Conservation (phyloP, 2,113 vertebrate species). For the Pollachius pollachius region DNA sequence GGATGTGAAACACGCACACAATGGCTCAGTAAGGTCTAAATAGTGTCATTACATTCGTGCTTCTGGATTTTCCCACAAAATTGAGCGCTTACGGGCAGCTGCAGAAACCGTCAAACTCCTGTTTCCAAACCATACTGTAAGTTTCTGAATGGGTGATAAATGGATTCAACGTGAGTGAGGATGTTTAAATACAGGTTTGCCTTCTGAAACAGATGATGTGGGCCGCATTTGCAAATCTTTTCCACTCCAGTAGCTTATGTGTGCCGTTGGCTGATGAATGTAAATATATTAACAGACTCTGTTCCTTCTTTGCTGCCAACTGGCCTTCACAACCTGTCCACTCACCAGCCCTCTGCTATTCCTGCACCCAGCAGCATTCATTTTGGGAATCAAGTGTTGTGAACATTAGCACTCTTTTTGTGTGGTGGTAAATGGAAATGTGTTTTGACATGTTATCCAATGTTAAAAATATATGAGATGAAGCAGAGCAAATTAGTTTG, state of each 20-base stretch:
- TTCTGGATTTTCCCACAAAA: constrained; percentile 3
- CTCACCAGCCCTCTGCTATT: constrained; percentile 14
- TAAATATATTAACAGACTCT: constrained; percentile 41
- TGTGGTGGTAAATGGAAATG: constrained; percentile 23
- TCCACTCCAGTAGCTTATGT: constrained; percentile 5
- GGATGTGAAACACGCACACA: too few species aligned
- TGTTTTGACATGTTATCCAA: constrained; percentile 13
- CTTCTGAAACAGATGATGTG: constrained; percentile 56
- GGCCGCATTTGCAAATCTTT: constrained; percentile 31
- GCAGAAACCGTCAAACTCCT: constrained; percentile 45
- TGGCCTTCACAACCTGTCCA: constrained; percentile 17
- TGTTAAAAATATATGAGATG: background rate
- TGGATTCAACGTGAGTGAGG: constrained; percentile 45
- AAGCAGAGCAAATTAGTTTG: too few species aligned
- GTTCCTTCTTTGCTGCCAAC: constrained; percentile 19
- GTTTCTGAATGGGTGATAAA: constrained; percentile 47
- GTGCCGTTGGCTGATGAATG: constrained; percentile 25
- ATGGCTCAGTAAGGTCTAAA: too few species aligned
- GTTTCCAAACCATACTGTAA: constrained; percentile 26
- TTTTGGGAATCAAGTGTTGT: constrained; percentile 26
- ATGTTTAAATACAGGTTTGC: constrained; percentile 50
- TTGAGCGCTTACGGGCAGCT: constrained; percentile 30
- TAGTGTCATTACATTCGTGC: too few species aligned
- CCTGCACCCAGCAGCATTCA: constrained; percentile 9
- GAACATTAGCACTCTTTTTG: constrained; percentile 4